Evolutionary conservation across 2,797 vertebrate species (phyloP), one percentile per base, ranked within the genome.

Genomic region (Danio albolineatus): DNA sequence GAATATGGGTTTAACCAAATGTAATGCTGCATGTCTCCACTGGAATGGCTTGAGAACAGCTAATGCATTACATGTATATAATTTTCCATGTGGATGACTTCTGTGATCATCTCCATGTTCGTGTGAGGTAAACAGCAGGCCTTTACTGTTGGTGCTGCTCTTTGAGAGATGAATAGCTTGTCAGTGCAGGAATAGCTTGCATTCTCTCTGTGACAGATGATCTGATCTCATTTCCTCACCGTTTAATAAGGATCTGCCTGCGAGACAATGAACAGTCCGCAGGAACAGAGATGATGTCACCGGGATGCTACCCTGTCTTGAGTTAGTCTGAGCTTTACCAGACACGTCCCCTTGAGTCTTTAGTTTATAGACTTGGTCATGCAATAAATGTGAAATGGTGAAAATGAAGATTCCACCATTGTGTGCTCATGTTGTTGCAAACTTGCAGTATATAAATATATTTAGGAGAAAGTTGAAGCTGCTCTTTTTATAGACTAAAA

Each of bases 141-240:
- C 5, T 89, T 86, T 76, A 84, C 86, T 78, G 84, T 85, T 82
- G 85, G 82, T 84, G 80, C 82, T 73, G 10, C 79, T 89, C 85
- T 85, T 84, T 76, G 83, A 39, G 86, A 89, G 87, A 90, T 87
- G 81, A 85, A 77, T 76, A 65, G 88, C 87, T 88, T 82, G 76
- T 89, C 80, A 87, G 87, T 85, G 86, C 85, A 88, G 87, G 21
- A 91, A 90, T 91, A 91, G 85, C 88, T 87, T 84, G 84, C 88
- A 84, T 91, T 92, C 91, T 92, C 89, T 89, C 83, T 88, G 87
- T 91, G 90, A 91, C 90, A 92, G 91, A 86, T 46, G 77, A 87
- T 88, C 86, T 87, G 61, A 79, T 87, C 89, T 90, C 82, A 86
- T 86, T 91, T 90, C 89, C 82, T 80, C 82, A 89, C 89, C 91